Conservation (phyloP, 1,140 invertebrate species). For the Cydia pomonella region DNA sequence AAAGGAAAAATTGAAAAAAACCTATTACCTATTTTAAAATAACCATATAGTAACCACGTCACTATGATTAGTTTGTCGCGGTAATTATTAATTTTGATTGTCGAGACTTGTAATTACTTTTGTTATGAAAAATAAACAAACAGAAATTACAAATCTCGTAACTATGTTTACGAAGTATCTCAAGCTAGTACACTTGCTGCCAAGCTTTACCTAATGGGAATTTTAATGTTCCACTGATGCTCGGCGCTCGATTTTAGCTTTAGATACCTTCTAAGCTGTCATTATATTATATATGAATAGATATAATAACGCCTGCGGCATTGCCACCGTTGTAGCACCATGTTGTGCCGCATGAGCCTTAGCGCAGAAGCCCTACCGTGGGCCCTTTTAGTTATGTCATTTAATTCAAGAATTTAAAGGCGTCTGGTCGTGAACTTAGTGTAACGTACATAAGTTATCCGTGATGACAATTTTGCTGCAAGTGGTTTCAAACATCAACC, state of each 20-base stretch:
- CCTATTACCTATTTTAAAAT: background rate
- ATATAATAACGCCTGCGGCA: background rate
- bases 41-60: background rate
- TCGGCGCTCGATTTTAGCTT: background rate
- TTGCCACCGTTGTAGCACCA: background rate
- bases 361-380: background rate
- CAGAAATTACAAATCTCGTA: slow-evolving; percentile 5
- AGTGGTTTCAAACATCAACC: background rate
- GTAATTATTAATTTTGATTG: slow-evolving; percentile 12
- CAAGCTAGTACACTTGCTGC: background rate
- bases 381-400: background rate
- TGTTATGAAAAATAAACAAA: slow-evolving; percentile 5
- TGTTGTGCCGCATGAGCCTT: background rate
- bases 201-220: background rate
- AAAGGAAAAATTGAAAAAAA: too few relatives aligned
- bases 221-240: background rate
- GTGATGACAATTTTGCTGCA: slow-evolving; percentile 8
- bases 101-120: slow-evolving; percentile 2
- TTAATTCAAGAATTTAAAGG: background rate
- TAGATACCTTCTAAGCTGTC: background rate
- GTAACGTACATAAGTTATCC: slow-evolving; percentile 6
- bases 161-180: background rate
- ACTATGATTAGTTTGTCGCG: background rate
- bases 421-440: background rate
- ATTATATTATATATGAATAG: background rate